Evolutionary conservation across 2,113 vertebrate genomes (phyloP), one percentile per base, ranked within the genome.

Genomic region (Lepisosteus oculatus): DNA sequence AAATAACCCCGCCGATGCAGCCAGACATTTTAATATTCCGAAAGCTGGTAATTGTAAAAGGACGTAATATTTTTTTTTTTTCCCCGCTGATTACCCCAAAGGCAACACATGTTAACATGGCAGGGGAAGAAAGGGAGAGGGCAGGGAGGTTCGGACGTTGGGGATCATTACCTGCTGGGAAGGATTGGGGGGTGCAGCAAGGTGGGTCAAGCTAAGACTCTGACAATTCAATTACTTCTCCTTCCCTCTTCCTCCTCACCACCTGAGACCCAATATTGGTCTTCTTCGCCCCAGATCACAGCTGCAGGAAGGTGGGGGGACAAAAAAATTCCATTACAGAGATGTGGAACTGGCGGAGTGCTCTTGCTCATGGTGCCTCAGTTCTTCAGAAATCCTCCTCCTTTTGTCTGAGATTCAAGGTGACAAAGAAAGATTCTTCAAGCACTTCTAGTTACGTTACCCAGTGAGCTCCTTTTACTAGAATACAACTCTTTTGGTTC

Each of bases 1-100:
- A 94, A 90, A 92, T 94, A 93, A 93, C 91, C 91, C 91, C 92
- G 91, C 87, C 94, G 93, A 98, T 97, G 95, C 92, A 94, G 93
- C 88, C 92, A 93, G 95, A 97, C 94, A 94, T 96, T 97, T 97
- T 98, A 96, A 98, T 98, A 97, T 97, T 97, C 94, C 93, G 94
- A 92, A 95, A 93, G 93, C 93, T 91, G 89, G 94, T 97, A 95
- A 98, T 98, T 97, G 93, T 97, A 93, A 94, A 95, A 96, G 95
- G 95, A 97, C 93, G 94, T 96, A 93, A 93, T 92, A 93, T 94
- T 95, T 94, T 89, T 69, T 69, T 65, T 69, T 75, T 76, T 85
- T 89, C 84, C 91, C 91, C 92, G 88, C 90, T 94, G 93, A 96
- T 95, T 94, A 93, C 85, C 88, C 91, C 89, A 93, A 93, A 93